Evolutionary conservation across 2,797 vertebrate species (phyloP), one percentile per base, ranked within the genome.

Genomic region (Spheniscus humboldti): DNA sequence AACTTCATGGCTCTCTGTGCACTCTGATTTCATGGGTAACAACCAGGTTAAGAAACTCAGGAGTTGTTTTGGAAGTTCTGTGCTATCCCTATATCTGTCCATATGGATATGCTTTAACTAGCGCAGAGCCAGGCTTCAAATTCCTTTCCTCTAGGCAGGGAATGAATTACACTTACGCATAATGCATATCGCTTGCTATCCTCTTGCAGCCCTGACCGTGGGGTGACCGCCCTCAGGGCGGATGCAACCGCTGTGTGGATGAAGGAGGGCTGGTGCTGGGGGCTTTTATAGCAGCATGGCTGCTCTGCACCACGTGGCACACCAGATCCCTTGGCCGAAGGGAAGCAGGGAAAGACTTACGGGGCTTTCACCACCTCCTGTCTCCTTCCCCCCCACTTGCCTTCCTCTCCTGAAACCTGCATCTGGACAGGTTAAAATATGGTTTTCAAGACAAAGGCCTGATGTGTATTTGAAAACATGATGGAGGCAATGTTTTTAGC

Each of bases 171-270:
- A 10, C 33, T 55, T 71, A 17, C 0, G 11, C 25, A 18, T 52
- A 55, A 27, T 6, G 19, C 55, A 18, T 43, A 18, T 47, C 2
- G 1, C 28, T 19, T 25, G 45, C 53, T n/a, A 23, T 53, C 39
- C 13, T 82, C 5, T 52, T 41, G 50, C 71, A 37, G 47, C 35
- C 18, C 10, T 30, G 47, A 10, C 57, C 4, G 0, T 5, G 23
- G 43, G 72, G 41, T 52, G 30, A 41, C 35, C 2, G 0, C 41
- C 30, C 15, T 73, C 4, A 1, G 73, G 30, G n/a, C 3, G 3
- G 60, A 10, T 0, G 1, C 15, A 22, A 2, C 27, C 2, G 0
- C 30, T 18, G 10, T 9, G 59, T 64, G 59, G 53, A 18, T 48
- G 69, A 67, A 35, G n/a, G 27, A 78, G 27, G 20, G 33, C 18